phyloP scores from a whole-genome alignment of 2,797 vertebrate genomes.

The Octomys mimax region DNA sequence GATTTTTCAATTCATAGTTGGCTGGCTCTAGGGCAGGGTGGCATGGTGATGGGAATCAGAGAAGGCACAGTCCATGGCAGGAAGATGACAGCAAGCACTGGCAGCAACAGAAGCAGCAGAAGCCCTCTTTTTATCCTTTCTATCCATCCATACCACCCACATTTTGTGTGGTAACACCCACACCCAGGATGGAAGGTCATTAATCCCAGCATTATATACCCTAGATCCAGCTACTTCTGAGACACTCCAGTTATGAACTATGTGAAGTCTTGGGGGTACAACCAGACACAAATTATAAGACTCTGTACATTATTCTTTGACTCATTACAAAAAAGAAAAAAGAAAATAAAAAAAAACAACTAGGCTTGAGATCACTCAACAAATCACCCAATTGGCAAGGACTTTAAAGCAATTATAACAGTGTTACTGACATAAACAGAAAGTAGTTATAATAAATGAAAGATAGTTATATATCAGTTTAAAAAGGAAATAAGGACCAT shows the following conservation, averaged over 20 bases:
- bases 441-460: neutral
- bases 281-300: neutral
- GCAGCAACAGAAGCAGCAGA: neutral
- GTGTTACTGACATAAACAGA: neutral
- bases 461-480: neutral
- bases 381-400: neutral
- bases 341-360: conserved; percentile 42
- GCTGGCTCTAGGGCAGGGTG: neutral
- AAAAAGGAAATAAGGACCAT: neutral
- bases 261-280: neutral
- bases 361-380: neutral
- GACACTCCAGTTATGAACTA: neutral
- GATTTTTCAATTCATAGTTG: neutral
- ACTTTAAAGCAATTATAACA: neutral
- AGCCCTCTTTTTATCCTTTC: neutral
- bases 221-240: neutral
- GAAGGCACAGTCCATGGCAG: neutral
- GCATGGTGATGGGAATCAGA: neutral
- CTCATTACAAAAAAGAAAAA: neutral
- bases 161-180: neutral
- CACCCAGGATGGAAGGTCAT: neutral
- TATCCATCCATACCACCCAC: neutral
- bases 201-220: neutral
- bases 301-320: neutral
- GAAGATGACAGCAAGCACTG: neutral